Evolutionary conservation across 2,888 invertebrate species (phyloP).

Genomic region (Suillia variegata): DNA sequence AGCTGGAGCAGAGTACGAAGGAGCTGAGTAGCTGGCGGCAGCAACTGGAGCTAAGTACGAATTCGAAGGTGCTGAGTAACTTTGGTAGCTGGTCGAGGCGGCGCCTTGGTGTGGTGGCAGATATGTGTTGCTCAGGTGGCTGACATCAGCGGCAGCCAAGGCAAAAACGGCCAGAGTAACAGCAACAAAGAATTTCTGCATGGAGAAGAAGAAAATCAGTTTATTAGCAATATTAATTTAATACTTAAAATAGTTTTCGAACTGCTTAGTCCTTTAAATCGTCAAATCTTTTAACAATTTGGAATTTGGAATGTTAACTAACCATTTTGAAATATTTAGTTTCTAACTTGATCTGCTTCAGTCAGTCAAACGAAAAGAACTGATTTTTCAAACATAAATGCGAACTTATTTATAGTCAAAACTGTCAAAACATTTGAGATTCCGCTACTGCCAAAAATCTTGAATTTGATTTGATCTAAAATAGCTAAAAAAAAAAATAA

Average conservation of each 20-base stretch:
- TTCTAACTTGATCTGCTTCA: conserved; percentile 21
- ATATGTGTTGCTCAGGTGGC: conserved; percentile 38
- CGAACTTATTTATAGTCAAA: conserved; percentile 42
- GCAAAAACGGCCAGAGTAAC: conserved; percentile 40
- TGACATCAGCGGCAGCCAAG: conserved; percentile 40
- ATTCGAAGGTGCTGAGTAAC: conserved; percentile 15
- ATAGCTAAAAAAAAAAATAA: conserved; percentile 39
- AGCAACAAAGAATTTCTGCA: conserved; percentile 37
- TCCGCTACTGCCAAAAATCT: not conserved
- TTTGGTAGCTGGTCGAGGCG: conserved; percentile 28
- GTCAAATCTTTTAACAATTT: not conserved
- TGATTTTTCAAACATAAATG: conserved; percentile 29
- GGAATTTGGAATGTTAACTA: too few relatives aligned
- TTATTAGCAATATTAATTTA: too few relatives aligned
- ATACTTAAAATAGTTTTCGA: not conserved
- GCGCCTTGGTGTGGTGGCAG: conserved; percentile 33
- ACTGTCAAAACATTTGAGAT: not conserved
- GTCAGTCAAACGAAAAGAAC: conserved; percentile 37
- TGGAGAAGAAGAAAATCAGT: conserved; percentile 5
- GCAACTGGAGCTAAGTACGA: conserved; percentile 6
- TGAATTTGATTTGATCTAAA: conserved; percentile 20
- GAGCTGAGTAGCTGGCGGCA: conserved; percentile 13
- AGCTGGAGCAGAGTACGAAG: conserved; percentile 30
- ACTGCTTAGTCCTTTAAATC: not conserved
- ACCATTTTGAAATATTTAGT: not conserved